Evolutionary conservation across 1,140 invertebrate genomes (phyloP).

Genomic region (Tetragonula clypearis): DNA sequence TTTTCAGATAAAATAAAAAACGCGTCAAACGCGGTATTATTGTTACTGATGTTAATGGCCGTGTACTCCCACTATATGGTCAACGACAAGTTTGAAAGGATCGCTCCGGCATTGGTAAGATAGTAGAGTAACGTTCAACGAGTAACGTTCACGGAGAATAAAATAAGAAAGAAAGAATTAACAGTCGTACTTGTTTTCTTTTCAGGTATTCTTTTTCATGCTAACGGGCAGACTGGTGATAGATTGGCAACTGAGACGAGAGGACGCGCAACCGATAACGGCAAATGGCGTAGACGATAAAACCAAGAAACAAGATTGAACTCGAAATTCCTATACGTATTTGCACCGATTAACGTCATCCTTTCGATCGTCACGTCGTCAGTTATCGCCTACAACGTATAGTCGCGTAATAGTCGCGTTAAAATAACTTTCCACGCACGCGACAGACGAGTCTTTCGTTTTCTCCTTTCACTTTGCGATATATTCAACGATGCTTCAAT

Average conservation of each 20-base stretch:
- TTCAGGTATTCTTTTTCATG: slow-evolving; percentile 95
- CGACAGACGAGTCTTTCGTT: neutral
- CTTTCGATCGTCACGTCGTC: neutral
- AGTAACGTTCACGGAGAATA: neutral
- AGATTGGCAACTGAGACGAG: slow-evolving; percentile 84
- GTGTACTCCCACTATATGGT: slow-evolving; percentile 97
- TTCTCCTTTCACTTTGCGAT: neutral
- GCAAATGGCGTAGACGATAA: slow-evolving; percentile 80
- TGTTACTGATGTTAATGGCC: slow-evolving; percentile 92
- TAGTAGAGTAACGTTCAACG: too few relatives aligned
- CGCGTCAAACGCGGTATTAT: slow-evolving; percentile 90
- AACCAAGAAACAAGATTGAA: slow-evolving; percentile 81
- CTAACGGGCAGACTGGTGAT: slow-evolving; percentile 95
- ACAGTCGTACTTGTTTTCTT: neutral
- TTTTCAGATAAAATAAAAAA: slow-evolving; percentile 93
- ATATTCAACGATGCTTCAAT: neutral
- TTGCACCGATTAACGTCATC: neutral
- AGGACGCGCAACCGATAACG: slow-evolving; percentile 73
- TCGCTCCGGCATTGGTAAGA: slow-evolving; percentile 91
- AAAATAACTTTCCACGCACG: neutral
- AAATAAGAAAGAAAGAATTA: neutral
- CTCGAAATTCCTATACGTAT: neutral
- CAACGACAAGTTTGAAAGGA: slow-evolving; percentile 95
- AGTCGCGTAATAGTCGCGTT: neutral
- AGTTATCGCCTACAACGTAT: neutral